Conservation (phyloP, 2,888 invertebrate genomes). For the Hyalella azteca region DNA sequence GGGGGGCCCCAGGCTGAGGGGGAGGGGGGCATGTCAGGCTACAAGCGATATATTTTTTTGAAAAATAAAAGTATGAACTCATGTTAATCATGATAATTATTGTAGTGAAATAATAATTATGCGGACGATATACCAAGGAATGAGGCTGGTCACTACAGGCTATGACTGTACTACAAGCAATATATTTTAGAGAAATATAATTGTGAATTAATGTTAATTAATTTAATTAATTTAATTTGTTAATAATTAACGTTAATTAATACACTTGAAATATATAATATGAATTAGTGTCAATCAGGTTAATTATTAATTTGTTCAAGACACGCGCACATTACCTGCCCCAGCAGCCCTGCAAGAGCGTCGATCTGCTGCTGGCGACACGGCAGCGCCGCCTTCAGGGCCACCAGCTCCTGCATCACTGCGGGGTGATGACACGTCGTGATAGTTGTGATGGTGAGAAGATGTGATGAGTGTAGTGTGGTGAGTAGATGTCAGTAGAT, state of each 20-base stretch:
- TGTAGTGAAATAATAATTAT: too few species aligned
- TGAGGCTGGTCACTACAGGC: too few species aligned
- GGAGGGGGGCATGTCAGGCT: too few species aligned
- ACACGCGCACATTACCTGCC: constrained; percentile 34
- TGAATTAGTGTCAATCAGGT: too few species aligned
- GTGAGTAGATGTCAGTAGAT: not conserved
- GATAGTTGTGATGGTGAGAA: not conserved
- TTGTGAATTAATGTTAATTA: not conserved
- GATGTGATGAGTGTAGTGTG: not conserved
- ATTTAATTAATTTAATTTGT: not conserved
- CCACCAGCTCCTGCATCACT: not conserved
- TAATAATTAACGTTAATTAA: not conserved
- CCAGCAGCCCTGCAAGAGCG: constrained; percentile 37
- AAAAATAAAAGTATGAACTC: too few species aligned
- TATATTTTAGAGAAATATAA: too few species aligned
- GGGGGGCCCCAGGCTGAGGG: too few species aligned
- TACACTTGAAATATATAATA: not conserved
- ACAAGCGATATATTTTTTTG: too few species aligned
- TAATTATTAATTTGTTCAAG: too few species aligned
- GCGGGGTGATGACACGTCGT: not conserved
- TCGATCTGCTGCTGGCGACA: constrained; percentile 42
- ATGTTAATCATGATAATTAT: too few species aligned
- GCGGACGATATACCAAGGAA: too few species aligned
- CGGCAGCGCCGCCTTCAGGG: constrained; percentile 3
- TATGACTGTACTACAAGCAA: too few species aligned